Conservation (phyloP, 2,113 vertebrate species). For the Hyla sarda region DNA sequence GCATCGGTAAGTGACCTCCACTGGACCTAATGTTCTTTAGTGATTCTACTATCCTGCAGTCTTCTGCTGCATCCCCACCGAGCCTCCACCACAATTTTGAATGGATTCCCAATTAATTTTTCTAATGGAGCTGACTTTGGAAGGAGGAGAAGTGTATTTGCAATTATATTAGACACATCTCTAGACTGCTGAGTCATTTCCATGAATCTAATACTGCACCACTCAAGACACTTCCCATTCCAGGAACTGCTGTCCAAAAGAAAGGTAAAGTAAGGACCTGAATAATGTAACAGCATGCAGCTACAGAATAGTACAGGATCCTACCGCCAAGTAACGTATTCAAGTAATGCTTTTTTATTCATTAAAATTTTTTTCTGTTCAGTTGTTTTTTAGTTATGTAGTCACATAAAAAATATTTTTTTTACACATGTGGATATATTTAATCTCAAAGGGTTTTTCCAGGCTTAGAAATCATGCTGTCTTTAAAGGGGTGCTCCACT, state of each 20-base stretch:
- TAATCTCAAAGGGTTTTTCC: too few species aligned
- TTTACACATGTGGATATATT: too few species aligned
- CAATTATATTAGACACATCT: conserved; percentile 1
- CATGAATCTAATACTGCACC: conserved; percentile 3
- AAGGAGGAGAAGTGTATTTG: neutral
- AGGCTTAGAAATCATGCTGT: too few species aligned
- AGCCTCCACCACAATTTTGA: conserved; percentile 18
- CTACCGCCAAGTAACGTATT: too few species aligned
- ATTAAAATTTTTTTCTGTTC: neutral
- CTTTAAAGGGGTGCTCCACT: too few species aligned
- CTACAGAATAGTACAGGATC: neutral
- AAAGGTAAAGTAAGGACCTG: neutral
- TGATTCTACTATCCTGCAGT: neutral
- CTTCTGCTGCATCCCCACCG: neutral
- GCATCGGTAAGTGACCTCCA: neutral
- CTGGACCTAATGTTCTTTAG: neutral
- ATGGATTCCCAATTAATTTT: conserved; percentile 26
- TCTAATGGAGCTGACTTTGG: conserved; percentile 13
- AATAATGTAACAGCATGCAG: neutral
- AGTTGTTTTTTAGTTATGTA: neutral
- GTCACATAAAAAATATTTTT: too few species aligned
- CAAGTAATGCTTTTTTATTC: neutral
- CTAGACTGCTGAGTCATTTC: conserved; percentile 34
- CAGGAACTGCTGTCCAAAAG: neutral
- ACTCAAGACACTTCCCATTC: neutral